A percentile compares a stretch with the other conserved stretches of the same genome.
Conservation (phyloP, 1,140 invertebrate genomes). For the Patella vulgata region DNA sequence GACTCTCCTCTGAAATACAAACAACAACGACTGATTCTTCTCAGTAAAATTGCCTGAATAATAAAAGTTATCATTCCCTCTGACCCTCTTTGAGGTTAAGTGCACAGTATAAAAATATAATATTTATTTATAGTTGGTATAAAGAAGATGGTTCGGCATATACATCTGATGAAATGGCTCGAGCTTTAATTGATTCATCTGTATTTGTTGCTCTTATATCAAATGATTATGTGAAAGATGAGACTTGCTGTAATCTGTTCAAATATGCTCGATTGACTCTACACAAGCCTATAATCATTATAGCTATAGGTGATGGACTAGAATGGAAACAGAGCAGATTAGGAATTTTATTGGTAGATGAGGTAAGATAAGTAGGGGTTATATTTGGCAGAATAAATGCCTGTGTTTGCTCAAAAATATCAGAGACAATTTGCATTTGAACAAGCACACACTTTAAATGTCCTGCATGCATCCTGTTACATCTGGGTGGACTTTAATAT, state of each 20-base stretch:
- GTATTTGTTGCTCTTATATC: constrained; percentile 59
- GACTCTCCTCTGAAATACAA: too few relatives aligned
- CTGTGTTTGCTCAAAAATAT: constrained; percentile 1
- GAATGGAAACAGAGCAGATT: constrained; percentile 55
- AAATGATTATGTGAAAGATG: constrained; percentile 52
- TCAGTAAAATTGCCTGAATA: too few relatives aligned
- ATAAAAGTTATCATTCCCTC: too few relatives aligned
- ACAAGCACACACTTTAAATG: neutral
- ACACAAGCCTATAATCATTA: constrained; percentile 56
- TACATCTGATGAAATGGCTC: constrained; percentile 48
- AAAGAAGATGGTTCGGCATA: constrained; percentile 24
- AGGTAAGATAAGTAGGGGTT: constrained; percentile 45
- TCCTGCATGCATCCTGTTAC: neutral
- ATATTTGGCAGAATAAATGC: too few relatives aligned
- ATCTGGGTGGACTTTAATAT: too few relatives aligned
- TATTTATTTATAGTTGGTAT: constrained; percentile 54
- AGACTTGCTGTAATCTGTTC: constrained; percentile 55
- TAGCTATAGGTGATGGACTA: constrained; percentile 51
- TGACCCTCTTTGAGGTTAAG: too few relatives aligned
- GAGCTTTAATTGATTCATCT: constrained; percentile 51
- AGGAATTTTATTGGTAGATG: constrained; percentile 54
- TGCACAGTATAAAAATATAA: too few relatives aligned
- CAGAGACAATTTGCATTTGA: neutral
- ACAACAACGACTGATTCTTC: too few relatives aligned
- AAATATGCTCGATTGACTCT: constrained; percentile 58